Evolutionary conservation across 2,797 vertebrate species (phyloP), one percentile per base, ranked within the genome.

Genomic region (Rousettus madagascariensis): DNA sequence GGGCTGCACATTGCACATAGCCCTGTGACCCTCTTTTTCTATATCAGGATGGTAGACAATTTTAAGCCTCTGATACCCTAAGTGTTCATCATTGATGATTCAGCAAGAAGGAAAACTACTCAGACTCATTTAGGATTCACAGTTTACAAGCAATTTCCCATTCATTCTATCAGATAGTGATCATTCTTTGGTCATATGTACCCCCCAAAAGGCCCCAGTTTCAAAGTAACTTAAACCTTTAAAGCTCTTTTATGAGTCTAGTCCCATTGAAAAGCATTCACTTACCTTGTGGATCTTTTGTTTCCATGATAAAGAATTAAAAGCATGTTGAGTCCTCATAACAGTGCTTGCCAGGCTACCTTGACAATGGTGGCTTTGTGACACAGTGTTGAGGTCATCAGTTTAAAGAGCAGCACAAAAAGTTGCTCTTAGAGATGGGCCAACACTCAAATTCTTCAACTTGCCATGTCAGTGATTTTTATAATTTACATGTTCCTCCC

Each of bases 301-400:
- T 90, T 88, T 90, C 68, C 55, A n/a, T 51, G 41, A 51, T 86
- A 59, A 87, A 71, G 57, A 95, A 72, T 86, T 43, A n/a, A 53
- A 87, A 43, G 17, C 6, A 3, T 4, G 5, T 41, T 22, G 61
- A 24, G 38, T 28, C 59, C 46, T 88, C 82, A 33, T 8, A 28
- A 5, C n/a, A 68, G 38, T 30, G 49, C 92, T 86, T 46, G 8
- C 55, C 11, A 53, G 63, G 26, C 7, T 1, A 43, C n/a, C 51
- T 57, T 53, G 43, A 59, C 78, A 75, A 2, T 5, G 38, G 30
- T 53, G 43, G 36, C 43, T 84, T 85, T 85, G 57, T 38, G 43
- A 33, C 49, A 38, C 2, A 2, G 46, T 36, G 5, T 3, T 63
- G 57, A 87, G n/a, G 53, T 79, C 75, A 30, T n/a, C 38, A 3